A percentile compares a stretch with the other conserved stretches of the same genome.
Evolutionary conservation across 2,888 invertebrate species (phyloP).

Genomic region (Carpatolechia fugitivella): DNA sequence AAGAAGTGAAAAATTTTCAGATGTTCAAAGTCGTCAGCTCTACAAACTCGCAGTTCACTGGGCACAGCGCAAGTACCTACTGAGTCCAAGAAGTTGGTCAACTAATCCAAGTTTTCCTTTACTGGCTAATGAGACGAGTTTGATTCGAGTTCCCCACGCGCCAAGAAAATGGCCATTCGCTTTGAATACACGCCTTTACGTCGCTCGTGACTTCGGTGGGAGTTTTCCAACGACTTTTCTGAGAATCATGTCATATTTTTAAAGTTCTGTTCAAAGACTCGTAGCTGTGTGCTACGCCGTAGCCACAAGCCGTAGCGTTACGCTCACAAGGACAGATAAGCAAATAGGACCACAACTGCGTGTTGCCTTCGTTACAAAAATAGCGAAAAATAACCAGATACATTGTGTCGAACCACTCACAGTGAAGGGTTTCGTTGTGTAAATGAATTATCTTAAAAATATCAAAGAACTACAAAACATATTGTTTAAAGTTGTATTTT

Average conservation of each 20-base stretch:
- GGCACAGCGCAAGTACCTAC: not conserved
- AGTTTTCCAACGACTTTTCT: conserved; percentile 6
- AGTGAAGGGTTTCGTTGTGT: too few relatives aligned
- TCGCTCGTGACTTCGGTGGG: not conserved
- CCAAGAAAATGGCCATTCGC: conserved; percentile 45
- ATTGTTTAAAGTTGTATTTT: not conserved
- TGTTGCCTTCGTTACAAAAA: too few relatives aligned
- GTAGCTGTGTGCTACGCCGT: conserved; percentile 8
- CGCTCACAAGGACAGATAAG: too few relatives aligned
- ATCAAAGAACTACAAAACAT: too few relatives aligned
- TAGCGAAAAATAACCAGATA: too few relatives aligned
- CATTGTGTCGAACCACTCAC: too few relatives aligned
- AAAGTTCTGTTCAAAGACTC: not conserved
- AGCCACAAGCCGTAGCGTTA: not conserved
- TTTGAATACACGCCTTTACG: conserved; percentile 32
- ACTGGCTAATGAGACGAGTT: conserved; percentile 76
- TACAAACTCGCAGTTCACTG: not conserved
- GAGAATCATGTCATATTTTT: conserved; percentile 1
- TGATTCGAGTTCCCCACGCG: conserved; percentile 66
- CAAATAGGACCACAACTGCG: too few relatives aligned
- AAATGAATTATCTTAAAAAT: too few relatives aligned
- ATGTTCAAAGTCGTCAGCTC: too few relatives aligned
- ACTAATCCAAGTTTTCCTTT: conserved; percentile 78
- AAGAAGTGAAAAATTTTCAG: too few relatives aligned
- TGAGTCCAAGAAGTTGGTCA: conserved; percentile 34